phyloP scores from a whole-genome alignment of 2,113 vertebrate genomes.

The Ibidorhyncha struthersii region DNA sequence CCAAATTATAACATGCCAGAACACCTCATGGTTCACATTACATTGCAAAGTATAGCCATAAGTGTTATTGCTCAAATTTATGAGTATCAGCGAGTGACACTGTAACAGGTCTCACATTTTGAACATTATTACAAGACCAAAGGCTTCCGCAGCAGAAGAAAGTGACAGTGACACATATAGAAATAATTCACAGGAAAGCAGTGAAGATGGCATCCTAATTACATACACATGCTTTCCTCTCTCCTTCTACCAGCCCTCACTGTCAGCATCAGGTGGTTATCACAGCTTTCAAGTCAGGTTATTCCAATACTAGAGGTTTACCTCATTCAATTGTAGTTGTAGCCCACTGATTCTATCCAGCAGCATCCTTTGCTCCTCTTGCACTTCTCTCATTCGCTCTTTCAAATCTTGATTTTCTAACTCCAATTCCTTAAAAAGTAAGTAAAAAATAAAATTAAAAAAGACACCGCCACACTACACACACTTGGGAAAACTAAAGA shows the following conservation, averaged over 20 bases:
- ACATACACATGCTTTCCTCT: background rate
- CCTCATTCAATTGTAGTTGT: slow-evolving; percentile 90
- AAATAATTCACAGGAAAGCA: background rate
- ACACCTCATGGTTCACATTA: background rate
- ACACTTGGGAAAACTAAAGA: background rate
- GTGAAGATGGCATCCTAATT: too few species aligned
- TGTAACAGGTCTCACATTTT: background rate
- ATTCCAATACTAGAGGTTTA: background rate
- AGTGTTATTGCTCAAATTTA: background rate
- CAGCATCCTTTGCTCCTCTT: slow-evolving; percentile 88
- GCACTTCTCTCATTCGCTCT: slow-evolving; percentile 82
- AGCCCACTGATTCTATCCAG: slow-evolving; percentile 86
- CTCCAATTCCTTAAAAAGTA: slow-evolving; percentile 81
- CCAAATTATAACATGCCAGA: background rate
- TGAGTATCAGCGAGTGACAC: accelerated
- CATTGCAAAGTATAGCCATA: background rate
- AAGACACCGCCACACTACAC: background rate
- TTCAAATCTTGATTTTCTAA: slow-evolving; percentile 89
- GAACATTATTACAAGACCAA: background rate
- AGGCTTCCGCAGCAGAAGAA: background rate
- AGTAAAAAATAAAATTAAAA: background rate
- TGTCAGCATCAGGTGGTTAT: accelerated
- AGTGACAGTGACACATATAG: accelerated
- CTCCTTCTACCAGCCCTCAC: background rate
- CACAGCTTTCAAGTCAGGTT: background rate